Conservation (phyloP, 2,113 vertebrate species). For the Romanogobio albipinnatus region DNA sequence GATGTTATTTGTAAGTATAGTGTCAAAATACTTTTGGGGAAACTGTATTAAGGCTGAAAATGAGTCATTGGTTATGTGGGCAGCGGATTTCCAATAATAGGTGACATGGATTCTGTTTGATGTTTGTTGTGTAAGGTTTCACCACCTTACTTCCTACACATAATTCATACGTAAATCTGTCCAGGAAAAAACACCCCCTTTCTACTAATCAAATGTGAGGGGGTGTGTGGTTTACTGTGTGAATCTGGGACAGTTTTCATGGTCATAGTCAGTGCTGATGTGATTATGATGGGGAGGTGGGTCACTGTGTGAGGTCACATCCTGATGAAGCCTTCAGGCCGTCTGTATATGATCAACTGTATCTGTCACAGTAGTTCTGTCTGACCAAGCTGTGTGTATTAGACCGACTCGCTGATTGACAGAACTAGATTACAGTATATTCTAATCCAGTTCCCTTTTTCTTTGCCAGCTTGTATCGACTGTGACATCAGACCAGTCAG, state of each 20-base stretch:
- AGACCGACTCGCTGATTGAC: not conserved
- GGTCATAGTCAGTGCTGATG: slow-evolving; percentile 9
- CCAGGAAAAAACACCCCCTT: not conserved
- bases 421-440: not conserved
- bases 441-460: not conserved
- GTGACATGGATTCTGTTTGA: slow-evolving; percentile 3
- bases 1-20: not conserved
- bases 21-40: not conserved
- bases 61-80: slow-evolving; percentile 12
- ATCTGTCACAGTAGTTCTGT: not conserved
- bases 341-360: not conserved
- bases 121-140: slow-evolving; percentile 4
- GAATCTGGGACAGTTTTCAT: slow-evolving; percentile 50
- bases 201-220: not conserved
- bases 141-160: slow-evolving; percentile 1
- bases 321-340: not conserved
- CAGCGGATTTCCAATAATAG: not conserved
- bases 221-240: not conserved
- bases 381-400: not conserved
- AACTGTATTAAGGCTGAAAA: not conserved
- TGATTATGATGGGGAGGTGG: slow-evolving; percentile 31
- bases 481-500: slow-evolving; percentile 7
- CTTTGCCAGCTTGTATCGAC: not conserved
- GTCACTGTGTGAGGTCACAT: slow-evolving; percentile 14
- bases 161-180: not conserved